phyloP scores from a whole-genome alignment of 2,113 vertebrate genomes.

The Merops nubicus region DNA sequence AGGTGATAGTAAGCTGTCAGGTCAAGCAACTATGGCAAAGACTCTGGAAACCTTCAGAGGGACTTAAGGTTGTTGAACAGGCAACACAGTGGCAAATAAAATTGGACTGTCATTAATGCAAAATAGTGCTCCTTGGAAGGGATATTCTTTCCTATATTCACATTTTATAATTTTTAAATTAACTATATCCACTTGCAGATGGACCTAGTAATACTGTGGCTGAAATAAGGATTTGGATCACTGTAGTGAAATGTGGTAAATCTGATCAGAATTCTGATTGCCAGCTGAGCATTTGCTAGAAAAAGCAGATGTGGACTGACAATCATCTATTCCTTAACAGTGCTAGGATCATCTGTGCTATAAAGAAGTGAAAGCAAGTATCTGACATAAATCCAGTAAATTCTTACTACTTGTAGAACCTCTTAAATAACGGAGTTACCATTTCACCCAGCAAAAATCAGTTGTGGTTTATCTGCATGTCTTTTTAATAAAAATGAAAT shows the following conservation, averaged over 20 bases:
- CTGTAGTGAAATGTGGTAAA: background rate
- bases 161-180: background rate
- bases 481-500: background rate
- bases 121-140: background rate
- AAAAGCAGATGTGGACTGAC: background rate
- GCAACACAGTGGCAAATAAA: background rate
- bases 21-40: background rate
- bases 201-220: background rate
- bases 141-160: background rate
- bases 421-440: background rate
- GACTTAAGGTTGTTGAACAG: background rate
- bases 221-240: background rate
- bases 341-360: background rate
- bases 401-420: background rate
- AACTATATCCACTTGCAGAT: background rate
- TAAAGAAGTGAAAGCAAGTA: background rate
- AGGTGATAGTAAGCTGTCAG: background rate
- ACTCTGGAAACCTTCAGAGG: background rate
- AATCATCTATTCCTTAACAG: background rate
- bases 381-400: background rate
- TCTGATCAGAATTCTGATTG: background rate
- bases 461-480: background rate
- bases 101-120: background rate
- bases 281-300: background rate
- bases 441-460: fast-evolving